A percentile compares a stretch with the other conserved stretches of the same genome.
Evolutionary conservation across 2,113 vertebrate genomes (phyloP).

Genomic region (Urocynchramus pylzowi): DNA sequence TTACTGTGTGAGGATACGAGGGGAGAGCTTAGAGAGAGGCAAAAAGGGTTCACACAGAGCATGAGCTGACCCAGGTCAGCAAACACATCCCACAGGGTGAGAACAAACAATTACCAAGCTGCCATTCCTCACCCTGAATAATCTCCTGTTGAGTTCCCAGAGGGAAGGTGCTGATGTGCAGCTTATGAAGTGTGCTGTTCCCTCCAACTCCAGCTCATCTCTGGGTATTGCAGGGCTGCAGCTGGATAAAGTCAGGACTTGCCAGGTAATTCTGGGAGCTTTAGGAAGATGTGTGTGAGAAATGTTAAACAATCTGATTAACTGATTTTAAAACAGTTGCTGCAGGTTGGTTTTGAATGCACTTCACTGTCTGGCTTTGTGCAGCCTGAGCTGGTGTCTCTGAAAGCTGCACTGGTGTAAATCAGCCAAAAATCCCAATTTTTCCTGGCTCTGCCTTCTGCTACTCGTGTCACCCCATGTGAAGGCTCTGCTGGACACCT

Average conservation of each 20-base stretch:
- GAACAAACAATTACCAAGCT: background rate
- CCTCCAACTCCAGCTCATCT: background rate
- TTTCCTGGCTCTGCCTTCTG: background rate
- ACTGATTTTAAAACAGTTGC: background rate
- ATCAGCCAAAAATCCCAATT: background rate
- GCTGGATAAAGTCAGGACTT: background rate
- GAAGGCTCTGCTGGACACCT: background rate
- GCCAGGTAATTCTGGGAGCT: background rate
- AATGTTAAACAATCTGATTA: background rate
- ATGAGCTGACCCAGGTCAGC: background rate
- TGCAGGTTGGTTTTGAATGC: background rate
- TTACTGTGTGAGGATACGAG: background rate
- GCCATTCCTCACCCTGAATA: background rate
- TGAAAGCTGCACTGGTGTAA: background rate
- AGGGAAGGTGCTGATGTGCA: background rate
- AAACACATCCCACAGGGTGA: background rate
- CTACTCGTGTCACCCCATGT: accelerated
- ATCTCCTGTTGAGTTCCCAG: background rate
- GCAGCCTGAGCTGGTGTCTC: background rate
- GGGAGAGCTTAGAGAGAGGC: background rate
- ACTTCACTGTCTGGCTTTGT: background rate
- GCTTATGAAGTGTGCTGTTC: background rate
- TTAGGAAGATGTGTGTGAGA: background rate
- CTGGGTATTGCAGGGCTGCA: background rate
- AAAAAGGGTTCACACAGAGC: background rate